Evolutionary conservation across 1,140 invertebrate genomes (phyloP), one percentile per base, ranked within the genome.

Genomic region (Atta cephalotes): DNA sequence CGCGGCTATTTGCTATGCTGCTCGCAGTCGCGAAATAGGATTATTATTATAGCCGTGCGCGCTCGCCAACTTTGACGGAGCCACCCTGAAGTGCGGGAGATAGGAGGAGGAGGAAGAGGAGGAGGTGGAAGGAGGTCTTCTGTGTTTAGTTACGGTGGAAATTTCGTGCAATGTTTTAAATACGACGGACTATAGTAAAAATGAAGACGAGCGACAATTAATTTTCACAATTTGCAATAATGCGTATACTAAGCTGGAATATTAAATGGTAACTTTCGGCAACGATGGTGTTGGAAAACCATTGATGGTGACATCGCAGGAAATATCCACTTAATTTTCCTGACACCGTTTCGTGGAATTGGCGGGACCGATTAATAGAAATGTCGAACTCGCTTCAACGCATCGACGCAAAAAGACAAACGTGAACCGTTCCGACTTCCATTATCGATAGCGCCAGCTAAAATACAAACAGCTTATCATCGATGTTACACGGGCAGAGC

Each of bases 1-100:
- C 85, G 82, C 81, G 77, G 85, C 91, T 94, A 93, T 92, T 95
- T 95, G 91, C 93, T 94, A 95, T 95, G 94, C 94, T 81, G 87
- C 86, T 92, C 93, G 92, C 92, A 91, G 85, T 90, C 91, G 87
- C 90, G 88, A 93, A 95, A 95, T 94, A 91, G 88, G 91, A 95
- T 95, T 95, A 94, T 94, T 94, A 94, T 94, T 94, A 91, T 91
- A 88, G 89, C 80, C 88, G 78, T 87, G 88, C 76, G 39, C 77
- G 78, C 72, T 60, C 63, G 39, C 53, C 84, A 71, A 65, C 72
- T 78, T 87, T 81, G 81, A 80, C 86, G 66, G 63, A 51, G 18
- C 66, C 45, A 66, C 35, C 87, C 68, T 5, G 16, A 74, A 82
- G 68, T 62, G 39, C 25, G 70, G 56, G 31, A 51, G 39, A n/a